Evolutionary conservation across 2,113 vertebrate genomes (phyloP).

Genomic region (Cynopterus brachyotis): DNA sequence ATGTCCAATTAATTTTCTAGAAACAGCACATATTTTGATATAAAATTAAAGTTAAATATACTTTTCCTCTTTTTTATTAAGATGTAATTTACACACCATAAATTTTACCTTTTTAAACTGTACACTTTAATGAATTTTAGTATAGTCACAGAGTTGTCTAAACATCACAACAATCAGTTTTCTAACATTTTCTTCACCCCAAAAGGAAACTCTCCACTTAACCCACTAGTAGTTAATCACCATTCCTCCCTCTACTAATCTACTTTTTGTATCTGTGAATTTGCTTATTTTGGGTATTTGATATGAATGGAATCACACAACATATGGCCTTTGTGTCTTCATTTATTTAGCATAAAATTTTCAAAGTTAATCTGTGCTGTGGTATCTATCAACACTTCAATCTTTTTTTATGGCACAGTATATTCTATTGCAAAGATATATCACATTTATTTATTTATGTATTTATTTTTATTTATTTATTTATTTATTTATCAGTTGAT

Average conservation of each 20-base stretch:
- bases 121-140: neutral
- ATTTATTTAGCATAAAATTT: neutral
- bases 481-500: neutral
- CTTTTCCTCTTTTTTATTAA: neutral
- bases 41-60: slow-evolving; percentile 11
- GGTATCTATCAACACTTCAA: neutral
- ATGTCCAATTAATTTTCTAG: slow-evolving; percentile 41
- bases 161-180: neutral
- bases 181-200: neutral
- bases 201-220: neutral
- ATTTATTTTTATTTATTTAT: neutral
- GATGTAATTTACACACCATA: neutral
- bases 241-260: neutral
- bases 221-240: neutral
- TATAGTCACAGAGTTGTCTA: neutral
- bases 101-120: neutral
- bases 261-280: neutral
- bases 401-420: neutral
- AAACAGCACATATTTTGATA: neutral
- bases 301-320: neutral
- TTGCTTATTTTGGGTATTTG: neutral
- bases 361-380: neutral
- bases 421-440: neutral
- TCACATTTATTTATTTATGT: neutral
- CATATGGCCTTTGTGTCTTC: neutral